Base-by-base conservation (phyloP, 92 coral and sea anemone species). In the Zoanthus solanderi region DNA sequence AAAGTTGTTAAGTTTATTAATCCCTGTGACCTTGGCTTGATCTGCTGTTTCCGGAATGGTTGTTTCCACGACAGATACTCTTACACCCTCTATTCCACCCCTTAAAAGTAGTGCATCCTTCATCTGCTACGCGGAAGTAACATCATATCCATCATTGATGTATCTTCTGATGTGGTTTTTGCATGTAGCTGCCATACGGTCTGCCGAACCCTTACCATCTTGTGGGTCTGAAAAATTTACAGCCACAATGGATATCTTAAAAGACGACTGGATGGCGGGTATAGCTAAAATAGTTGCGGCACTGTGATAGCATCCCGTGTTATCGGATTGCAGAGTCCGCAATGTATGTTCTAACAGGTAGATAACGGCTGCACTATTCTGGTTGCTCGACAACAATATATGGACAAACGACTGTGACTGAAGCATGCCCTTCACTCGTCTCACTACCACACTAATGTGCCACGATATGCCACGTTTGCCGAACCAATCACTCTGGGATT, bases 1-100 rank as follows among this genome's bases (percentile, higher is more conserved):
- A 82, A 88, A 88, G 91, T 88, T 88, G 72, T 88, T 88, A 44
- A 88, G 91, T 66, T 88, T 83, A 28, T 47, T 75, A 4, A 75
- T 75, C 44, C 91, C 78, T 4, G 78, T 45, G 17, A 88, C 76
- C 45, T 75, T 88, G 30, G 78, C 42, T 37, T 88, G 75, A 28
- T 88, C 87, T 14, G 87, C 71, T 29, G 47, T 58, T 75, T 23
- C 79, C 16, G 71, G 71, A 65, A 17, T 65, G 44, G 71, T 37
- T 47, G 67, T 69, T 15, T 87, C 86, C 13, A 78, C 86, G 48
- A 23, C 75, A 75, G 44, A 75, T 50, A 31, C 71, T 45, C 84
- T 79, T 76, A 5, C 57, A 32, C 12, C 53, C 16, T 65, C 71
- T 65, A 65, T 65, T 23, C 71, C 71, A 65, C 71, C 29, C 0